Base-by-base conservation (phyloP, 2,797 vertebrate species). In the Apogon talboti region DNA sequence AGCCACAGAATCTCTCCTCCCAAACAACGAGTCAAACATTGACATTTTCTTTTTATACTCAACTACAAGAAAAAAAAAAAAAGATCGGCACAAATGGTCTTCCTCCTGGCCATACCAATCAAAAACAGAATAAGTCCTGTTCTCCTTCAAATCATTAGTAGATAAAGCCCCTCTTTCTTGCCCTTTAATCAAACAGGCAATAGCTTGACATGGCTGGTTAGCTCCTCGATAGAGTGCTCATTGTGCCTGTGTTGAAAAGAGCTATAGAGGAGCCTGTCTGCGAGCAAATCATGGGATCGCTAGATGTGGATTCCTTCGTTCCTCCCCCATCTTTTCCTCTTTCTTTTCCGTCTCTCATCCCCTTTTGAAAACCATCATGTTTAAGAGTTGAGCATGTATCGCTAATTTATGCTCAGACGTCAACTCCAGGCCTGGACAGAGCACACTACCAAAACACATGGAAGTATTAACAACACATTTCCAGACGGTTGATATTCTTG, bases 111-210 rank as follows among this genome's bases (percentile, higher is more conserved):
- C 70, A 66, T 56, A 76, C 77, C 71, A 72, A 76, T 74, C 7
- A 57, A 78, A 85, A 72, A 90, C 83, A 85, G 80, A 87, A 86
- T 83, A 77, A 54, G 78, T 91, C 89, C 82, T 81, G 84, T 84
- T 80, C 84, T 72, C 52, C 62, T 62, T 67, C 63, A 49, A 71
- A 74, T 90, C 86, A 88, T 87, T 86, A 87, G 63, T 78, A 87
- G 86, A 93, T 89, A 88, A 89, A 90, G 89, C 74, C 80, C 54
- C 70, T 83, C 83, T 82, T 88, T 92, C 88, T 90, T 84, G 47
- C 61, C 77, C 86, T 88, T 89, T 92, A 92, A 93, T 93, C 87
- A 89, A 89, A 92, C 89, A 81, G 86, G 81, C 79, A 37, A 87
- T 87, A 84, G 87, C 87, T 86, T 79, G 88, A 90, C 86, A 91